Percentiles rank a stretch among this genome's conserved stretches.
Evolutionary conservation across 2,113 vertebrate species (phyloP).

Genomic region (Grammomys dolichurus): DNA sequence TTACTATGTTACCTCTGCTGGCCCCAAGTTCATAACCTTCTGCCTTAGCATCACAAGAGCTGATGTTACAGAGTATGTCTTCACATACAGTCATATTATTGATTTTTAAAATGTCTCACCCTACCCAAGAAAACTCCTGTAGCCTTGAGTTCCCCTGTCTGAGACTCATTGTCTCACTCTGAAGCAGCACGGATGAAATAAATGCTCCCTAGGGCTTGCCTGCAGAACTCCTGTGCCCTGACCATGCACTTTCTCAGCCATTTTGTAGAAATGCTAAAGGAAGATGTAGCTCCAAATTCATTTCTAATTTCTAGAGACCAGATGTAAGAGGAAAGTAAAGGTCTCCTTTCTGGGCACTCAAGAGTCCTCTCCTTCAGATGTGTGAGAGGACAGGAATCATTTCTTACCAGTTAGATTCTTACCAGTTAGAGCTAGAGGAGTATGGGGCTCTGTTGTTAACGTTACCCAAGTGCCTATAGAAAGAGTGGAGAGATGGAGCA

Average conservation of each 20-base stretch:
- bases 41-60: background rate
- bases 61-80: background rate
- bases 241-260: background rate
- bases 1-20: background rate
- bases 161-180: background rate
- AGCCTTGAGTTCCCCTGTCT: background rate
- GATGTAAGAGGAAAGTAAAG: background rate
- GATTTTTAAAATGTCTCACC: background rate
- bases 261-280: conserved; percentile 44
- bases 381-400: background rate
- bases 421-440: background rate
- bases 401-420: too few relatives aligned
- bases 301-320: background rate
- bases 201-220: background rate
- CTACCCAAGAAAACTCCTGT: background rate
- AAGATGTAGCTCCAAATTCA: background rate
- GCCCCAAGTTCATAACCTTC: background rate
- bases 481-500: background rate
- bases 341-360: background rate
- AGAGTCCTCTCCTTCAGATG: background rate
- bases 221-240: background rate
- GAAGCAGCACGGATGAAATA: background rate
- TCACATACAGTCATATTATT: background rate
- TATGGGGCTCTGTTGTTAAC: background rate
- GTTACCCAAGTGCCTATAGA: background rate